phyloP scores from a whole-genome alignment of 1,140 invertebrate genomes.

The Hesperophylax magnus region DNA sequence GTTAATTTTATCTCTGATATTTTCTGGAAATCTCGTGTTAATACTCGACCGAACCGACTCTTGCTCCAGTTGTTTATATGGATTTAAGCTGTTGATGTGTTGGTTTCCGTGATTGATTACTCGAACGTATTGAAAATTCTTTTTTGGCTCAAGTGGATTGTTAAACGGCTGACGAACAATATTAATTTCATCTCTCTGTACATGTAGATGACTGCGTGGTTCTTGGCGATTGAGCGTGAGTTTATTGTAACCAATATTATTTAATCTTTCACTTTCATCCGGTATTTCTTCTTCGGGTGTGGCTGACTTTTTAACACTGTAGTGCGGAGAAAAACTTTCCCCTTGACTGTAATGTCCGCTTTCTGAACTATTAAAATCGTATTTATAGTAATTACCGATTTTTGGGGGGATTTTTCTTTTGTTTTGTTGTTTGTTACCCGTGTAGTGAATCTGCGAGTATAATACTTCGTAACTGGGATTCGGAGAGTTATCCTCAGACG shows the following conservation, averaged over 20 bases:
- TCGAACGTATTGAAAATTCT: background rate
- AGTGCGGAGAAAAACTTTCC: constrained; percentile 1
- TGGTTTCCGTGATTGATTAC: background rate
- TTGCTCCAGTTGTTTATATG: background rate
- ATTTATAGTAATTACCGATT: background rate
- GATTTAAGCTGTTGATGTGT: background rate
- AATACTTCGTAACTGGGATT: constrained; percentile 39
- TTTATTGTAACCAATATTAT: background rate
- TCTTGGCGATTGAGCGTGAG: background rate
- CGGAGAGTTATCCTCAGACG: background rate
- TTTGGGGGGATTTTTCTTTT: background rate
- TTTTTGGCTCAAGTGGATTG: background rate
- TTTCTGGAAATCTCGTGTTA: constrained; percentile 41
- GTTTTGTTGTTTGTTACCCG: constrained; percentile 26
- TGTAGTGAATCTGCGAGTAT: constrained; percentile 37
- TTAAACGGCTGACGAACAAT: background rate
- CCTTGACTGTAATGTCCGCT: background rate
- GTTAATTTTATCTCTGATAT: constrained; percentile 49
- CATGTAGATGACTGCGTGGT: background rate
- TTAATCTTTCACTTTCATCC: constrained; percentile 18
- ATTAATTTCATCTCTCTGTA: background rate
- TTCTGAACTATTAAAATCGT: constrained; percentile 11
- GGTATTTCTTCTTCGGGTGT: constrained; percentile 12
- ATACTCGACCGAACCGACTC: background rate
- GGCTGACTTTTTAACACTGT: background rate